A percentile compares a stretch with the other conserved stretches of the same genome.
Conservation (phyloP, 2,888 invertebrate species). For the Drosophila paracracens region DNA sequence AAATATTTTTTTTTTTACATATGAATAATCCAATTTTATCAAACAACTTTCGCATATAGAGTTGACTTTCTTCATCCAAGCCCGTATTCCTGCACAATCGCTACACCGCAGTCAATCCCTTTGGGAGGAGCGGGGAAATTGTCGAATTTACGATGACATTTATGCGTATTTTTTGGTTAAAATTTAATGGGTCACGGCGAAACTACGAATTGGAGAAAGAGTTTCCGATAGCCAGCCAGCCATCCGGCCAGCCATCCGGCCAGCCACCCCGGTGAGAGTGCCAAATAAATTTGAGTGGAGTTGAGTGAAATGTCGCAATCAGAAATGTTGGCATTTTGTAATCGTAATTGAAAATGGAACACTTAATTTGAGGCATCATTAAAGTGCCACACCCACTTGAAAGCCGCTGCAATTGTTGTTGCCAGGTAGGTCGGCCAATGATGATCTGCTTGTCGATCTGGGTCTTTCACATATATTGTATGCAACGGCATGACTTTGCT, state of each 20-base stretch:
- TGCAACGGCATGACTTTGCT: conserved; percentile 73
- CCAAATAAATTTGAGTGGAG: conserved; percentile 77
- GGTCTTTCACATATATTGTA: conserved; percentile 29
- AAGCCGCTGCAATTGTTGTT: conserved; percentile 10
- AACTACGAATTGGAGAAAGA: conserved; percentile 35
- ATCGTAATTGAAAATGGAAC: conserved; percentile 61
- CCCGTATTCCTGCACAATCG: neutral
- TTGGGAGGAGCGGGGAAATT: conserved; percentile 45
- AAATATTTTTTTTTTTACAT: neutral
- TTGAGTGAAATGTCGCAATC: conserved; percentile 52
- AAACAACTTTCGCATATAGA: neutral
- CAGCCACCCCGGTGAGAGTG: conserved; percentile 55
- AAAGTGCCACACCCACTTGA: conserved; percentile 74
- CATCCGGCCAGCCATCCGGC: neutral
- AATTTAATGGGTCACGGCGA: conserved; percentile 48
- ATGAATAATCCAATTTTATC: neutral
- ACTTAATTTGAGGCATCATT: conserved; percentile 78
- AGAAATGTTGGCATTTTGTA: conserved; percentile 15
- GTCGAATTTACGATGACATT: conserved; percentile 82
- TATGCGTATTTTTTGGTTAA: conserved; percentile 65
- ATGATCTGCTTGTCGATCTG: conserved; percentile 36
- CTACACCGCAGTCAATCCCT: conserved; percentile 15
- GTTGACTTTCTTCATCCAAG: neutral
- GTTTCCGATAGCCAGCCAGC: conserved; percentile 14
- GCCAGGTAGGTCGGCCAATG: conserved; percentile 34